phyloP scores from a whole-genome alignment of 2,113 vertebrate genomes.

The Bos indicus region DNA sequence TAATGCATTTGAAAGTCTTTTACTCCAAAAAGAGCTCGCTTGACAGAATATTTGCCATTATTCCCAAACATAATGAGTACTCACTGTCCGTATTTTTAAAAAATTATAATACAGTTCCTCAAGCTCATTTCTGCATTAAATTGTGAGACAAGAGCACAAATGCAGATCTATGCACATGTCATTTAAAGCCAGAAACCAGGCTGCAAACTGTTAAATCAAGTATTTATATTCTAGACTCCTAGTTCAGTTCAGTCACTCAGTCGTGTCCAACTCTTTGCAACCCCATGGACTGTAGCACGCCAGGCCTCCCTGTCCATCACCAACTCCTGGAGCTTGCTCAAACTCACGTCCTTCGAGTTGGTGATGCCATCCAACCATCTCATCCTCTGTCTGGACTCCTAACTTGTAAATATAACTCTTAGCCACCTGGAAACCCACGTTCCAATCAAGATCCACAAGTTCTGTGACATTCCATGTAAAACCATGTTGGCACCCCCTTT shows the following conservation, averaged over 20 bases:
- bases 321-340: background rate
- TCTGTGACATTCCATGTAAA: background rate
- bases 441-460: background rate
- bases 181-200: conserved; percentile 19
- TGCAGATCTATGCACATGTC: background rate
- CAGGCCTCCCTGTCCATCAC: background rate
- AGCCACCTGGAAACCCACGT: background rate
- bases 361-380: background rate
- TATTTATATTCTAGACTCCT: background rate
- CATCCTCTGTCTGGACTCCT: background rate
- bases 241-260: background rate
- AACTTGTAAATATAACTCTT: background rate
- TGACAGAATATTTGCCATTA: background rate
- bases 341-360: background rate
- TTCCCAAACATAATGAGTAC: background rate
- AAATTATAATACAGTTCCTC: background rate
- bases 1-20: background rate
- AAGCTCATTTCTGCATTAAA: background rate
- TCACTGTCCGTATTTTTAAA: background rate
- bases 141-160: background rate
- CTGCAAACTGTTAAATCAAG: background rate
- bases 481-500: background rate
- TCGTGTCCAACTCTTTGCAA: background rate
- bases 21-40: background rate
- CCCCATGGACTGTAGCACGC: background rate